A percentile compares a stretch with the other conserved stretches of the same genome.
Conservation (phyloP, 30 jellyfish, hydroid and myxozoan species). For the Hydra vulgaris region DNA sequence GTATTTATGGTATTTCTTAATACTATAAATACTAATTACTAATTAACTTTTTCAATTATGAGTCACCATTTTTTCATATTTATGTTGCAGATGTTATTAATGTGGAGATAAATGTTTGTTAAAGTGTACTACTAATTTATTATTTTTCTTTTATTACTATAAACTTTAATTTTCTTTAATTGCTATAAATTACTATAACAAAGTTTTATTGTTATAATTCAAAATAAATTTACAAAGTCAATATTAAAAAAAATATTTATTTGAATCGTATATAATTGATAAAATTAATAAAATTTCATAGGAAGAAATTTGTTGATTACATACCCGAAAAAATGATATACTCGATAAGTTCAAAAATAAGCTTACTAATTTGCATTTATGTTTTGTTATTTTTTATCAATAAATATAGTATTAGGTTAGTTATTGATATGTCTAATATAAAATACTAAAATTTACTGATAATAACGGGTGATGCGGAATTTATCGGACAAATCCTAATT, state of each 20-base stretch:
- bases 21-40: not conserved
- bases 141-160: not conserved
- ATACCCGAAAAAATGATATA: not conserved
- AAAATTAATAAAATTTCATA: too few relatives aligned
- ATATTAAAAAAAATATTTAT: too few relatives aligned
- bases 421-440: too few relatives aligned
- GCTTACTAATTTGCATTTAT: not conserved
- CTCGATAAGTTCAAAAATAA: not conserved
- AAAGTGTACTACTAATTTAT: not conserved
- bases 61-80: not conserved
- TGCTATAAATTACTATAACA: not conserved
- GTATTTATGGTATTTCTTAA: too few relatives aligned
- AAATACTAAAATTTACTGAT: too few relatives aligned
- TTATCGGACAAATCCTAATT: too few relatives aligned
- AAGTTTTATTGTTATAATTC: not conserved
- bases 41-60: not conserved
- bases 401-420: too few relatives aligned
- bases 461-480: too few relatives aligned
- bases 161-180: too few relatives aligned
- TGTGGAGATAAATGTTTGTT: not conserved
- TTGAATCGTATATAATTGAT: not conserved
- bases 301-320: not conserved
- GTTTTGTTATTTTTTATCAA: too few relatives aligned
- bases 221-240: not conserved
- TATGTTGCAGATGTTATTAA: not conserved